Evolutionary conservation across 2,113 vertebrate species (phyloP), one percentile per base, ranked within the genome.

Genomic region (Oryzias melastigma): DNA sequence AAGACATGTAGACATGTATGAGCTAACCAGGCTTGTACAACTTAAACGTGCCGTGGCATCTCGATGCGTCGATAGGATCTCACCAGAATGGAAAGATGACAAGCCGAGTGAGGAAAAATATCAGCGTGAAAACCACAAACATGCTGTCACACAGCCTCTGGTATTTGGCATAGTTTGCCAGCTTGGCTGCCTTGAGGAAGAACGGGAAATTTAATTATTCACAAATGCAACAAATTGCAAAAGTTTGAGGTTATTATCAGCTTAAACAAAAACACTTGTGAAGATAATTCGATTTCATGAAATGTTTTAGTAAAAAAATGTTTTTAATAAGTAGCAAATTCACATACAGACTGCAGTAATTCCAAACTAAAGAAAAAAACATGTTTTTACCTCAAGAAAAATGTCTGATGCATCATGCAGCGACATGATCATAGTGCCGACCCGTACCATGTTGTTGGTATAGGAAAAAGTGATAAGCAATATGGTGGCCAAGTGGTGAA

Each of bases 131-230:
- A 75, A 92, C 84, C 80, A 95, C 70, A 89, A 98, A 98, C 69
- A 95, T 85, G 80, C 93, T 87, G 80, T 96, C 94, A 77, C 95
- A 97, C 58, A 97, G 83, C 86, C 89, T 94, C 91, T 97, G 96
- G 93, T 91, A 98, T 85, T 96, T 98, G 84, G 94, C 95, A 12
- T 98, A 98, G 90, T 97, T 97, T 82, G 96, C 93, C 92, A 98
- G 89, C 91, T 98, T 98, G 84, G 96, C 94, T 85, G 94, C 93
- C 96, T 98, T 74, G 29, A 46, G 73, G 49, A 84, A 92, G 80
- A 85, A 73, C 68, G 13, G 58, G 57, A 12, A 4, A 35, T 57
- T 64, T 19, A 48, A 58, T 73, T 16, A 73, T 44, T 61, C 18
- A 52, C 40, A 46, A 29, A 43, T 43, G 16, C 14, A 59, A 41